These are phyloP conservation scores for Parochlus steinenii DNA, from an alignment of 2,888 invertebrate species.

Conservation along the genomic window DNA sequence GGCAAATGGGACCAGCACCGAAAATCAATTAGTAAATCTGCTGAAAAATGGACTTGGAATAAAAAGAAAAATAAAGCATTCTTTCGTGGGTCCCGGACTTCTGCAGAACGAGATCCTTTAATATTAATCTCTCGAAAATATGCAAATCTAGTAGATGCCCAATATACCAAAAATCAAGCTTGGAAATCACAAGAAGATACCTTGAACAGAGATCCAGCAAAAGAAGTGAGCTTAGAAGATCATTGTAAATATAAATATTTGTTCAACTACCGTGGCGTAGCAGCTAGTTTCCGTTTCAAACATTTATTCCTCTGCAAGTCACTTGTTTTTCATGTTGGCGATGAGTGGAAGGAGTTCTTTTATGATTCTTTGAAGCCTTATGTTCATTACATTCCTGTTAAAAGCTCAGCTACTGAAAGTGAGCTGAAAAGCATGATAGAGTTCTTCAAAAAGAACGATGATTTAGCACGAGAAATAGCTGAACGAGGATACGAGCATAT, in stretches of 20 bases:
- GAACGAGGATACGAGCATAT: constrained; percentile 67
- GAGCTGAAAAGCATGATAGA: constrained; percentile 54
- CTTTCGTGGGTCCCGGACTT: constrained; percentile 90
- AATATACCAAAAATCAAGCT: constrained; percentile 95
- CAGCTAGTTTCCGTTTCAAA: constrained; percentile 93
- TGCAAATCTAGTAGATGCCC: constrained; percentile 72
- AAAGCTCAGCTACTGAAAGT: constrained; percentile 38
- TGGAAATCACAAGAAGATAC: constrained; percentile 96
- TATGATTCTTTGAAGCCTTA: constrained; percentile 81
- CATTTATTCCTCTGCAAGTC: constrained; percentile 88
- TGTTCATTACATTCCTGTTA: constrained; percentile 87
- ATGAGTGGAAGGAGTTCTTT: constrained; percentile 91
- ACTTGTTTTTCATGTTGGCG: constrained; percentile 83
- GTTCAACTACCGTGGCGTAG: constrained; percentile 93
- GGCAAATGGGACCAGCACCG: constrained; percentile 86
- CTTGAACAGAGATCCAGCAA: constrained; percentile 61
- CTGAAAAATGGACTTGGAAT: constrained; percentile 54
- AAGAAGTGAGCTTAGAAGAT: constrained; percentile 74
- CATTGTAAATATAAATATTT: constrained; percentile 89
- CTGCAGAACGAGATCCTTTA: constrained; percentile 74
- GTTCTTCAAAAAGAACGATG: constrained; percentile 62
- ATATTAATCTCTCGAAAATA: constrained; percentile 59
- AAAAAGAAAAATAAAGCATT: constrained; percentile 56
- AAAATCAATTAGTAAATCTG: constrained; percentile 46
- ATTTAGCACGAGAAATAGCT: constrained; percentile 59